These are phyloP conservation scores for Oryzias woworae DNA, from an alignment of 2,113 vertebrate genomes.

Conservation along the genomic window DNA sequence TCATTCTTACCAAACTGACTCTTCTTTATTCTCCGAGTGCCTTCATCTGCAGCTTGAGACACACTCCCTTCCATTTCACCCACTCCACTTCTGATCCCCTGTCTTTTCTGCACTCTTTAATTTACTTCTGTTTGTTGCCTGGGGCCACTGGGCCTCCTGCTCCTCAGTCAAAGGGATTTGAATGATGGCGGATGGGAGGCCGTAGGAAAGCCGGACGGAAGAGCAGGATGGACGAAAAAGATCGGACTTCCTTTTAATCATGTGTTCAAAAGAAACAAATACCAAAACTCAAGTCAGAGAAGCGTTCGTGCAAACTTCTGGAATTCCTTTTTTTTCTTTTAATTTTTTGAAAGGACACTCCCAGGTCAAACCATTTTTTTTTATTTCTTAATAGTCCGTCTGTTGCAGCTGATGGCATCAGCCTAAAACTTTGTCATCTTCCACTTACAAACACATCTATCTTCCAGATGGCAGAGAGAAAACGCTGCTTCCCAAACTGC, in stretches of 20 bases:
- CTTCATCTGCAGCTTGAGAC: slow-evolving; percentile 33
- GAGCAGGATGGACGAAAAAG: slow-evolving; percentile 26
- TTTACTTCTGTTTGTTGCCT: slow-evolving; percentile 46
- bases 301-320: slow-evolving; percentile 11
- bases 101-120: slow-evolving; percentile 37
- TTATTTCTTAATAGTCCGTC: neutral
- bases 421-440: slow-evolving; percentile 4
- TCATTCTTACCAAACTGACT: slow-evolving; percentile 18
- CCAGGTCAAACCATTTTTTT: slow-evolving; percentile 16
- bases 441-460: slow-evolving; percentile 14
- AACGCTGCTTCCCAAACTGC: slow-evolving; percentile 14
- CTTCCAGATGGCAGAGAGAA: neutral
- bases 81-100: slow-evolving; percentile 33
- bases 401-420: neutral
- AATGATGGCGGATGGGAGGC: slow-evolving; percentile 28
- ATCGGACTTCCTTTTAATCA: slow-evolving; percentile 1
- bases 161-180: slow-evolving; percentile 60
- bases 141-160: slow-evolving; percentile 42
- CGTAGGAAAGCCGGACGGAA: slow-evolving; percentile 4
- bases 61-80: slow-evolving; percentile 26
- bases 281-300: neutral
- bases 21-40: neutral
- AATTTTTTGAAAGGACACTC: neutral
- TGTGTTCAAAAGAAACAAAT: no score
- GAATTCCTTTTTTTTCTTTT: no score